Evolutionary conservation across 2,113 vertebrate species (phyloP).

Genomic region (Chroicocephalus ridibundus): DNA sequence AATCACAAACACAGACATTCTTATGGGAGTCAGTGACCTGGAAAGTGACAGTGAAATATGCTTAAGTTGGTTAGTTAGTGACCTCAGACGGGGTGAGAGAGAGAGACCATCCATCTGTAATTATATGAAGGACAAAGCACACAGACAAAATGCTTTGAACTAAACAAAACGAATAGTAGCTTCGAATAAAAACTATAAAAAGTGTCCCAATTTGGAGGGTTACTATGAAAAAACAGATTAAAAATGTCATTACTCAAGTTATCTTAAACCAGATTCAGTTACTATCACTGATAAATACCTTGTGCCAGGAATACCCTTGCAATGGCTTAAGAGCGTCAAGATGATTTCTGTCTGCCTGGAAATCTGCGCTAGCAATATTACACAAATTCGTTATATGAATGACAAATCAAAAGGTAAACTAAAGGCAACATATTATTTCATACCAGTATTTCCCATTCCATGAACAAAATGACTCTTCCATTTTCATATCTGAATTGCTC

Average conservation of each 20-base stretch:
- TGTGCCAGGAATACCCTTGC: not conserved
- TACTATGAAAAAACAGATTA: not conserved
- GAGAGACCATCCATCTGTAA: not conserved
- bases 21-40: not conserved
- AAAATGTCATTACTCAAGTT: not conserved
- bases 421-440: not conserved
- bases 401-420: not conserved
- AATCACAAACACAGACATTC: not conserved
- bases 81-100: not conserved
- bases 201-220: not conserved
- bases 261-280: not conserved
- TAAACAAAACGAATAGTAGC: not conserved
- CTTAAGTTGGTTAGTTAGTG: not conserved
- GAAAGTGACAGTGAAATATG: not conserved
- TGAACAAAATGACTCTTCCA: not conserved
- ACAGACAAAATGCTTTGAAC: not conserved
- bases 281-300: not conserved
- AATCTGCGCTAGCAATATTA: not conserved
- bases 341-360: not conserved
- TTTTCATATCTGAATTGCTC: not conserved
- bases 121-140: not conserved
- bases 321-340: not conserved
- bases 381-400: not conserved
- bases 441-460: not conserved
- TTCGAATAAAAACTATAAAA: not conserved